Evolutionary conservation across 2,888 invertebrate species (phyloP).

Genomic region (Neelides folsomi): DNA sequence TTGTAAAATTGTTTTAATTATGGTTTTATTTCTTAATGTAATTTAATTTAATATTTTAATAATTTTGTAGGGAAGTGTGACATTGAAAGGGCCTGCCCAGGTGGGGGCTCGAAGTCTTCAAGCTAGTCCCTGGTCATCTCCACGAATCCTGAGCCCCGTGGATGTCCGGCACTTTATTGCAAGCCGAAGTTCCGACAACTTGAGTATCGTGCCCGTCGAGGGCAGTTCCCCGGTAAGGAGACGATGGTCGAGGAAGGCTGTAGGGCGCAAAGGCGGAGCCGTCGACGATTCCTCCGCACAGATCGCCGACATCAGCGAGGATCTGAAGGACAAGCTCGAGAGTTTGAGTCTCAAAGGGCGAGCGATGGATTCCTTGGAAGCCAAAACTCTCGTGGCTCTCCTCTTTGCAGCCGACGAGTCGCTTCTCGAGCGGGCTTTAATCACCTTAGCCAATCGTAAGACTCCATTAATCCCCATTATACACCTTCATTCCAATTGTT

Average conservation of each 20-base stretch:
- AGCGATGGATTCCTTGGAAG: constrained; percentile 40
- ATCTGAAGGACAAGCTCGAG: constrained; percentile 35
- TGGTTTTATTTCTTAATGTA: too few relatives aligned
- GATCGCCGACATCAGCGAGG: constrained; percentile 35
- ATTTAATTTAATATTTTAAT: too few relatives aligned
- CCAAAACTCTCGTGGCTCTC: constrained; percentile 40
- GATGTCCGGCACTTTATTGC: constrained; percentile 40
- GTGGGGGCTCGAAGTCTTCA: constrained; percentile 28
- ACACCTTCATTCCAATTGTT: too few relatives aligned
- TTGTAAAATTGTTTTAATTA: too few relatives aligned
- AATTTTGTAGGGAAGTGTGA: too few relatives aligned
- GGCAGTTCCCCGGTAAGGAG: constrained; percentile 37
- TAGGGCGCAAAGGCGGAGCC: constrained; percentile 32
- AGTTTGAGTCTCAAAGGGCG: constrained; percentile 35
- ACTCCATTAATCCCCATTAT: too few relatives aligned
- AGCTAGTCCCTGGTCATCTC: constrained; percentile 40
- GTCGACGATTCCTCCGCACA: constrained; percentile 34
- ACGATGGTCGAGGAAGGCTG: constrained; percentile 36
- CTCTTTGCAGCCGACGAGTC: constrained; percentile 41
- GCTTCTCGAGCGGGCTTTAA: constrained; percentile 41
- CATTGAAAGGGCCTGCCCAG: constrained; percentile 14
- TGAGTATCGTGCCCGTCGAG: constrained; percentile 35
- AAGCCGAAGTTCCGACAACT: constrained; percentile 41
- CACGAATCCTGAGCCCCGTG: constrained; percentile 41
- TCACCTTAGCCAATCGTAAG: constrained; percentile 37